Base-by-base conservation (phyloP, 2,797 vertebrate species). In the Semotilus atromaculatus region DNA sequence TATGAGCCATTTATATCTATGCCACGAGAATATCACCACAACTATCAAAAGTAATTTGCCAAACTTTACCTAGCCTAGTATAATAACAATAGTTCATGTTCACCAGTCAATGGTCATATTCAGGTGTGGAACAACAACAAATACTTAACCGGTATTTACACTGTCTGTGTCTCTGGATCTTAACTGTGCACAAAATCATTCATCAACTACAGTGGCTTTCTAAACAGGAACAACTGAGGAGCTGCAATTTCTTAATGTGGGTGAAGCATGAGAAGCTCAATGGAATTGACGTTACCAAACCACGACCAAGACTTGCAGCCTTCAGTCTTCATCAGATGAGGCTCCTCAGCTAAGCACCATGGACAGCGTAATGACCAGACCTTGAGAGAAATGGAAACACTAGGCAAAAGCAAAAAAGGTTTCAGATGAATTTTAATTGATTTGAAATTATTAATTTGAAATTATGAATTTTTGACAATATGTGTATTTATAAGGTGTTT, bases 331-430 rank as follows among this genome's bases (percentile, higher is more conserved):
- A 43, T 58, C 34, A 0, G 7, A 38, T 3, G 21, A 16, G 13
- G 14, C 7, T 55, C 23, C 74, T 76, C 14, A 19, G 53, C 23
- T 76, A 60, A 76, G 74, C 75, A 77, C 75, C 75, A 43, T 77
- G 75, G 75, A 77, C 55, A 77, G 74, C 55, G 34, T 40, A 62
- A 62, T 29, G 38, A 62, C 36, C 36, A 77, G 75, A 58, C 55
- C 36, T 62, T 62, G 55, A 77, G 74, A 60, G n/a, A 43, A 18
- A 60, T 58, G 21, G 7, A 58, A 58, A 58, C 31, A 16, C 16
- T 38, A 76, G 21, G 23, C 23, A 62, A 43, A 10, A n/a, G 16
- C 53, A 60, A 40, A 16, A 29, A 60, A 43, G 5, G 36, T 73
- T 73, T 11, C 19, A 21, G 7, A 34, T 23, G 19, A 36, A 53